Evolutionary conservation across 1,140 invertebrate genomes (phyloP).

Genomic region (Colletes gigas): DNA sequence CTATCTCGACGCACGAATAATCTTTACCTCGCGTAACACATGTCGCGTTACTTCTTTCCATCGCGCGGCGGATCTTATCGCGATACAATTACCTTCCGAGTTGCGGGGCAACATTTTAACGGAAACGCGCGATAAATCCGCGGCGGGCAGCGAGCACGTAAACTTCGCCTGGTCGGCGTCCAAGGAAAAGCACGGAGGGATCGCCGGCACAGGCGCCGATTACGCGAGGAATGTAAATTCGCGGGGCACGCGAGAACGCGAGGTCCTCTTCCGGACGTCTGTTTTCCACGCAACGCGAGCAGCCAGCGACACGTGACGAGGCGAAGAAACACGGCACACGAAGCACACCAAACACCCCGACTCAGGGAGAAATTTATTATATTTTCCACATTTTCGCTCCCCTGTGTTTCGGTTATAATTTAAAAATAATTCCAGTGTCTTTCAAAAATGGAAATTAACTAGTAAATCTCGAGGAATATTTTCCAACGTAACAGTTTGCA

Average conservation of each 20-base stretch:
- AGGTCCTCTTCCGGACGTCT: background rate
- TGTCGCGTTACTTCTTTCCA: background rate
- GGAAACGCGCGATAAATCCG: background rate
- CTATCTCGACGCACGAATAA: background rate
- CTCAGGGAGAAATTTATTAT: too few species aligned
- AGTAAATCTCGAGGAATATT: too few species aligned
- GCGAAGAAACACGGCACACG: background rate
- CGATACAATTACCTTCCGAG: conserved; percentile 12
- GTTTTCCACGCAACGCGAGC: conserved; percentile 2
- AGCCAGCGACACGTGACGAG: conserved; percentile 17
- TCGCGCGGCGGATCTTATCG: background rate
- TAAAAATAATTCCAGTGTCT: too few species aligned
- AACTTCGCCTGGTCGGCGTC: background rate
- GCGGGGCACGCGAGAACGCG: conserved; percentile 1
- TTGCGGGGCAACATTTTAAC: background rate
- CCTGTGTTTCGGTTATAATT: too few species aligned
- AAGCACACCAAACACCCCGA: too few species aligned
- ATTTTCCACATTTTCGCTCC: too few species aligned
- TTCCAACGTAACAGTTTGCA: too few species aligned
- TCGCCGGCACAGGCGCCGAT: conserved; percentile 7
- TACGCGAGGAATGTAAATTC: conserved; percentile 29
- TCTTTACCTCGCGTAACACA: background rate
- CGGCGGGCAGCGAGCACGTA: background rate
- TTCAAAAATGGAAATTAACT: too few species aligned
- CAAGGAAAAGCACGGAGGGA: background rate